Conservation (phyloP, 1,140 invertebrate genomes). For the Bombus superbus region DNA sequence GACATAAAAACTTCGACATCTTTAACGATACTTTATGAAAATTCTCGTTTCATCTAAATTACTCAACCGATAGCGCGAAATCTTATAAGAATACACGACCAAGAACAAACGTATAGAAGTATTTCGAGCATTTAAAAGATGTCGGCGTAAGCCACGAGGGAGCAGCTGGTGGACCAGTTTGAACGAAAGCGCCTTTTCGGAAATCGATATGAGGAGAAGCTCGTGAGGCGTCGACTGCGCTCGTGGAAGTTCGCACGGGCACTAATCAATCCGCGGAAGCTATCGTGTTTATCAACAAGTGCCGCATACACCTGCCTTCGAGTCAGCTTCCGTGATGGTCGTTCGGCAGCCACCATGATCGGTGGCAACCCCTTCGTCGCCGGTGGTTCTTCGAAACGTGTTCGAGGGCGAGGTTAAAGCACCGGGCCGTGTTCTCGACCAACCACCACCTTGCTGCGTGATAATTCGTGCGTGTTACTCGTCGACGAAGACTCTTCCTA, state of each 20-base stretch:
- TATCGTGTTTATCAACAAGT: constrained; percentile 78
- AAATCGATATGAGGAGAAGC: constrained; percentile 63
- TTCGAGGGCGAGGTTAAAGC: constrained; percentile 3
- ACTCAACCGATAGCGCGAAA: no score
- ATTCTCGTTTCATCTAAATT: neutral
- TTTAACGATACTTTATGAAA: neutral
- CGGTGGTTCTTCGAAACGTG: neutral
- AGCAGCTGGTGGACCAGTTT: constrained; percentile 48
- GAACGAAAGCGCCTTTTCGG: constrained; percentile 58
- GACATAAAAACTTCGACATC: no score
- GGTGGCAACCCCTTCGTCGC: neutral
- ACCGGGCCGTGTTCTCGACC: neutral
- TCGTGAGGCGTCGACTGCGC: constrained; percentile 68
- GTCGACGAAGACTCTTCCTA: neutral
- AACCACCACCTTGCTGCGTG: neutral
- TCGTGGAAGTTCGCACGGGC: constrained; percentile 73
- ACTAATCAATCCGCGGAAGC: constrained; percentile 68
- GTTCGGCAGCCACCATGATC: neutral
- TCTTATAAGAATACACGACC: neutral
- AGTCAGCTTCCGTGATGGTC: constrained; percentile 20
- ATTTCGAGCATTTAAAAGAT: neutral
- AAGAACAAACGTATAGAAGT: neutral
- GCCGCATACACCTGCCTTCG: constrained; percentile 51
- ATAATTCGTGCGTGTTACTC: neutral
- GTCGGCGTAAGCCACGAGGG: neutral